Percentiles rank a stretch among this genome's conserved stretches.
phyloP scores from a whole-genome alignment of 2,797 vertebrate genomes.

The Cottoperca gobio region DNA sequence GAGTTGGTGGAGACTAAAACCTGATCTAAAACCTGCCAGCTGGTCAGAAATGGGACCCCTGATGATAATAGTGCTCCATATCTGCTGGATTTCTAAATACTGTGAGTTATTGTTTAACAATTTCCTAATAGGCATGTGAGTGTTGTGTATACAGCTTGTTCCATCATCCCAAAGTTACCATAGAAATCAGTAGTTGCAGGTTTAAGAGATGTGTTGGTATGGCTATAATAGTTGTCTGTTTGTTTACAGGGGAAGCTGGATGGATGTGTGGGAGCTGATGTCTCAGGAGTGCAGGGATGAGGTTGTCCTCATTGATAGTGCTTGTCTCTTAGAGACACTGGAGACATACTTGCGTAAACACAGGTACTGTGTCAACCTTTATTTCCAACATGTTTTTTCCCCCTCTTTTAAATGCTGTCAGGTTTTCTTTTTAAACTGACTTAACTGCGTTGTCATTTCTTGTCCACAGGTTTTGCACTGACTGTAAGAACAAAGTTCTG shows the following conservation, averaged over 20 bases:
- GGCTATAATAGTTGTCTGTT: constrained; percentile 6
- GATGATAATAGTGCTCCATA: neutral
- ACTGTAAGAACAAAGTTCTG: constrained; percentile 98
- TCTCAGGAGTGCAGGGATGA: constrained; percentile 98
- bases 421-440: too few relatives aligned
- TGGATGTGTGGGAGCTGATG: constrained; percentile 99
- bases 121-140: neutral
- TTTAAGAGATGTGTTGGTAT: neutral
- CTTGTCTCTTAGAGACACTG: constrained; percentile 94
- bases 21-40: neutral
- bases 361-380: constrained; percentile 82
- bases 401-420: neutral
- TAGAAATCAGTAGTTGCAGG: neutral
- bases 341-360: constrained; percentile 97
- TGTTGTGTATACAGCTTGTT: neutral
- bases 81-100: neutral
- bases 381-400: neutral
- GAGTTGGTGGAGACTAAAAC: neutral
- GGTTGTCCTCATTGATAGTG: constrained; percentile 96
- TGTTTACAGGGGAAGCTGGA: constrained; percentile 93
- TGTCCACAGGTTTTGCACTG: constrained; percentile 92
- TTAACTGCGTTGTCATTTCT: neutral
- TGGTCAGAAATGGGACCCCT: neutral
- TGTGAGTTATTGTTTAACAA: neutral
- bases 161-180: neutral